A percentile compares a stretch with the other conserved stretches of the same genome.
Conservation (phyloP, 2,888 invertebrate genomes). For the Phymatocera aterrima region DNA sequence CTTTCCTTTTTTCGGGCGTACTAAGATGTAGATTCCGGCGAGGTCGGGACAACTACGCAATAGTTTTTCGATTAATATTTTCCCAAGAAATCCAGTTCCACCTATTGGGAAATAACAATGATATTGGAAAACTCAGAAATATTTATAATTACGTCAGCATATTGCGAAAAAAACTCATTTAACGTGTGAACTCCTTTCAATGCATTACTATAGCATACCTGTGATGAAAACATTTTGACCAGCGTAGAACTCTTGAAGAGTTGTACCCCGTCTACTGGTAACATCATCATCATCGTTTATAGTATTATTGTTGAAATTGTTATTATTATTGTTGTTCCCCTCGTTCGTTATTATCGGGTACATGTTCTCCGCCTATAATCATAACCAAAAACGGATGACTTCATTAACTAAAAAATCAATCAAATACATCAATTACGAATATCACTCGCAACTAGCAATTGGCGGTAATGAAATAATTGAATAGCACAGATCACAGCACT, state of each 20-base stretch:
- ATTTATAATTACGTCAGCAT: neutral
- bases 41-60: conserved; percentile 78
- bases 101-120: conserved; percentile 62
- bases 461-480: neutral
- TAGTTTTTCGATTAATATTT: conserved; percentile 79
- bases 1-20: conserved; percentile 79
- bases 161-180: neutral
- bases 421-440: neutral
- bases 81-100: conserved; percentile 76
- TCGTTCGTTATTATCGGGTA: conserved; percentile 57
- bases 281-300: conserved; percentile 53
- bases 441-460: neutral
- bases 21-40: conserved; percentile 76
- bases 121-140: neutral
- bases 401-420: neutral
- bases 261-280: conserved; percentile 62
- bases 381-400: neutral
- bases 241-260: conserved; percentile 68
- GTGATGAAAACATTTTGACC: conserved; percentile 67
- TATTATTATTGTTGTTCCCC: conserved; percentile 60
- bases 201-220: conserved; percentile 55
- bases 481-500: neutral
- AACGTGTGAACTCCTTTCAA: neutral
- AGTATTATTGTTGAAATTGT: conserved; percentile 55
- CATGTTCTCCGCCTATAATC: conserved; percentile 53